Conservation (phyloP, 1,140 invertebrate species). For the Drosophila micromelanica region DNA sequence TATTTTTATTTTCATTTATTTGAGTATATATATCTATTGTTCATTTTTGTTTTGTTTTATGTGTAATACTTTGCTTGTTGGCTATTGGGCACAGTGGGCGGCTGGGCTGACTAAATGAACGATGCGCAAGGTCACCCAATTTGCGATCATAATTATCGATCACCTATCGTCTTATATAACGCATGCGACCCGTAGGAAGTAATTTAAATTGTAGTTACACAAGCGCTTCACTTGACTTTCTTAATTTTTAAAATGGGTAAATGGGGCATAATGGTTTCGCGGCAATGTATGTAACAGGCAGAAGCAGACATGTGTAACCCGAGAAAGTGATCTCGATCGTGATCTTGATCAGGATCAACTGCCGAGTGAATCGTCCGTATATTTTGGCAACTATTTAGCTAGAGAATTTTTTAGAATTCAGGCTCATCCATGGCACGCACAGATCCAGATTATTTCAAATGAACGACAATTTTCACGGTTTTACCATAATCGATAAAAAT, state of each 20-base stretch:
- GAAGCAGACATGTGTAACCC: too few relatives aligned
- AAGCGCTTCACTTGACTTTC: slow-evolving; percentile 11
- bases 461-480: too few relatives aligned
- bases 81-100: slow-evolving; percentile 39
- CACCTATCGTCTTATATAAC: slow-evolving; percentile 51
- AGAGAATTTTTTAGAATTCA: too few relatives aligned
- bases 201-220: slow-evolving; percentile 65
- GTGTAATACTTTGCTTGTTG: slow-evolving; percentile 32
- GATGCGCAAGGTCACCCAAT: slow-evolving; percentile 58
- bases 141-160: slow-evolving; percentile 58
- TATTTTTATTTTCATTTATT: slow-evolving; percentile 6
- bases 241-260: neutral
- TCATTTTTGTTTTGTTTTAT: slow-evolving; percentile 13
- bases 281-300: too few relatives aligned
- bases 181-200: slow-evolving; percentile 57
- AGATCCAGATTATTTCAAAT: too few relatives aligned
- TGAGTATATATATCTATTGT: neutral
- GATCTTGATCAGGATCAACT: too few relatives aligned
- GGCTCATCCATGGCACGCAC: too few relatives aligned
- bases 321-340: too few relatives aligned
- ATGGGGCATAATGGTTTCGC: too few relatives aligned
- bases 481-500: too few relatives aligned
- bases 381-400: too few relatives aligned
- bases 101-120: slow-evolving; percentile 25
- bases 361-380: too few relatives aligned